phyloP scores from a whole-genome alignment of 2,888 invertebrate species.

The Nymphalis urticae region DNA sequence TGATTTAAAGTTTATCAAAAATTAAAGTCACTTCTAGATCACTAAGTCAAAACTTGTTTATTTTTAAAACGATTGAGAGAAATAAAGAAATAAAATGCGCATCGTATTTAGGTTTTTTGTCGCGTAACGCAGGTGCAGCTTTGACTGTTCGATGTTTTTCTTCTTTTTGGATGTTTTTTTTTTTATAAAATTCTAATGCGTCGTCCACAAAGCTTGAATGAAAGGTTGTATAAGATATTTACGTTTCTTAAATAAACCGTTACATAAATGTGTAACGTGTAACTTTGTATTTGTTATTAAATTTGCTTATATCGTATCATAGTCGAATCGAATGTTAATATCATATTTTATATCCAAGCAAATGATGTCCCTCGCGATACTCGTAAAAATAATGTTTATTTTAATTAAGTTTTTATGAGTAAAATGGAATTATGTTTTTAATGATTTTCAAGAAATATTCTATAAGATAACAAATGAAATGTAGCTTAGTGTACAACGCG shows the following conservation, averaged over 20 bases:
- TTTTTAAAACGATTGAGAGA: conserved; percentile 37
- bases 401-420: too few species aligned
- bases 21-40: conserved; percentile 24
- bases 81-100: conserved; percentile 46
- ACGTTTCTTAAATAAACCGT: neutral
- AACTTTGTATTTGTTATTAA: neutral
- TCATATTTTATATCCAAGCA: too few species aligned
- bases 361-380: too few species aligned
- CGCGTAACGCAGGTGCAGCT: conserved; percentile 72
- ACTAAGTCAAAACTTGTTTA: conserved; percentile 30
- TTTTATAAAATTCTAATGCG: conserved; percentile 49
- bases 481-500: neutral
- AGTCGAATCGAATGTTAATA: too few species aligned
- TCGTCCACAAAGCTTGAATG: conserved; percentile 37
- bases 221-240: neutral
- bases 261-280: neutral
- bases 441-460: too few species aligned
- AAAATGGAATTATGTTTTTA: too few species aligned
- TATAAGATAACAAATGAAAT: too few species aligned
- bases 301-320: neutral
- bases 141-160: conserved; percentile 49
- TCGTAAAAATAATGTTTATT: too few species aligned
- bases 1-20: neutral
- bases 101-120: conserved; percentile 58
- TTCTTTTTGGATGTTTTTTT: conserved; percentile 49